Percentiles rank a stretch among this genome's conserved stretches.
phyloP scores from a whole-genome alignment of 2,888 invertebrate species.

The Leucophenga montana region DNA sequence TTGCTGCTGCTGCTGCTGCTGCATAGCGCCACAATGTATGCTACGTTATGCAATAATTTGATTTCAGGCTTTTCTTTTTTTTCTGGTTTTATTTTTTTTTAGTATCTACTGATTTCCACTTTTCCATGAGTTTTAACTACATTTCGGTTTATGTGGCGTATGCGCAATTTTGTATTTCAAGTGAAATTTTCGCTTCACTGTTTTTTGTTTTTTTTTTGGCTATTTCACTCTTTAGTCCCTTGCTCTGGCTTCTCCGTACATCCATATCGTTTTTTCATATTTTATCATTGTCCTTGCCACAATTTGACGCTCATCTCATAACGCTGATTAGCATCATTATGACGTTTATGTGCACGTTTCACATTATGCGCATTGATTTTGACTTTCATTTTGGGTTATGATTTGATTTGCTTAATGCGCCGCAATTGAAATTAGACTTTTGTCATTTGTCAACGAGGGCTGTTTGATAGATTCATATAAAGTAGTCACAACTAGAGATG shows the following conservation, averaged over 20 bases:
- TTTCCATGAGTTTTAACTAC: constrained; percentile 9
- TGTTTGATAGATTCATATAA: too few relatives aligned
- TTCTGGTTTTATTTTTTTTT: neutral
- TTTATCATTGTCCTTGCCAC: neutral
- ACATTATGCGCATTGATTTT: neutral
- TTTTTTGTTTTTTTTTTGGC: too few relatives aligned
- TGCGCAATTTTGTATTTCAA: constrained; percentile 13
- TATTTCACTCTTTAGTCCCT: too few relatives aligned
- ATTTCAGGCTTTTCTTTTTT: neutral
- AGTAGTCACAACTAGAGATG: too few relatives aligned
- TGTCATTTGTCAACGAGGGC: neutral
- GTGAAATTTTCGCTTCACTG: too few relatives aligned
- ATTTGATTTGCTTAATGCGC: neutral
- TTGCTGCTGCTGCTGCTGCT: constrained; percentile 14
- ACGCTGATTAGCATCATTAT: constrained; percentile 20
- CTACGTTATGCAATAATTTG: constrained; percentile 10
- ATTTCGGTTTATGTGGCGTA: constrained; percentile 11
- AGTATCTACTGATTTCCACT: neutral
- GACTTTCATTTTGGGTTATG: constrained; percentile 1
- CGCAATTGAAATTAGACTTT: neutral
- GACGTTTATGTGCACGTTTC: constrained; percentile 2
- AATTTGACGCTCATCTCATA: constrained; percentile 15
- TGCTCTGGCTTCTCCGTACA: too few relatives aligned
- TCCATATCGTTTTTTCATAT: neutral
- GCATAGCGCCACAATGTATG: neutral